Evolutionary conservation across 2,113 vertebrate species (phyloP), one percentile per base, ranked within the genome.

Genomic region (Cottus gobio): DNA sequence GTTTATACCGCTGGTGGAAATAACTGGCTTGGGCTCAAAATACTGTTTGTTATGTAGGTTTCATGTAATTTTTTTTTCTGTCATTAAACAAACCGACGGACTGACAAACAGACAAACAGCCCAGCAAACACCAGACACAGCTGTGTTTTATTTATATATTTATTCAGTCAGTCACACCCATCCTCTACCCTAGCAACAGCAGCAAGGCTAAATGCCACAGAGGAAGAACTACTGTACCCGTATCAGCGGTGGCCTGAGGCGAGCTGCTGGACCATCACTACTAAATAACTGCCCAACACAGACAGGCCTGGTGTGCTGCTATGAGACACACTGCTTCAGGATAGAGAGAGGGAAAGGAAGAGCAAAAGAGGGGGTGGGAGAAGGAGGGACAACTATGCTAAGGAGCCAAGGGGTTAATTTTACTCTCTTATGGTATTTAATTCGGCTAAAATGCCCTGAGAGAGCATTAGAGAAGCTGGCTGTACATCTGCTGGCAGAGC

Each of bases 371-470:
- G 26, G 57, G 50, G 37, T 74, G 64, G 26, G 34, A 66, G 12
- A 48, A 79, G 70, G 39, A 78, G 48, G 50, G 31, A 57, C 58
- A 71, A 82, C 79, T 75, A 72, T 48, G 77, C 69, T 44, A 56
- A 82, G 61, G 67, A 85, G 80, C 86, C 83, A 48, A 24, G 66
- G 75, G 86, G 71, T 71, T 82, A 69, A 82, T 90, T 68, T 79
- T 58, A 82, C 72, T 75, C 78, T 80, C 83, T 87, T 72, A 72
- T 82, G 79, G 71, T 50, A 89, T 89, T 85, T 80, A 78, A 91
- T 85, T 85, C 75, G 57, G 44, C 79, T 77, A 85, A 87, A 93
- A 89, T 77, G 71, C 63, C 85, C 79, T 34, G 50, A 71, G 89
- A 90, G 83, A 75, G 79, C 85, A 84, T 77, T 50, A 81, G 75